phyloP scores from a whole-genome alignment of 2,888 invertebrate genomes.

The Steinernema hermaphroditum region DNA sequence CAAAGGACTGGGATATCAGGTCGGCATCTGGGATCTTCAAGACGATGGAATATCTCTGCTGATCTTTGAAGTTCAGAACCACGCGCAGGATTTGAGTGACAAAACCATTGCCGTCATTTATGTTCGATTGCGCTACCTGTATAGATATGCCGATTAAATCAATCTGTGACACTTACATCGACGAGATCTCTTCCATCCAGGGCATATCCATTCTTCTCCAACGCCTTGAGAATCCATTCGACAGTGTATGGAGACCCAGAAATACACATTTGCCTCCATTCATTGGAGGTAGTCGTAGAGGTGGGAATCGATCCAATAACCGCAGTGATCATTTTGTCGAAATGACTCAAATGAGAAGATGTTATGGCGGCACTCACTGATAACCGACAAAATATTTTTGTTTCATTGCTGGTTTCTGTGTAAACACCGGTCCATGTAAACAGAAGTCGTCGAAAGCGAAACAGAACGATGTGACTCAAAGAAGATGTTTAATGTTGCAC shows the following conservation, averaged over 20 bases:
- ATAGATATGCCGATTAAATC: not conserved
- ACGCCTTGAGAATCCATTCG: not conserved
- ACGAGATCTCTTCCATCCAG: not conserved
- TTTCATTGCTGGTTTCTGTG: no score
- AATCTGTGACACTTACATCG: not conserved
- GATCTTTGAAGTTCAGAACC: not conserved
- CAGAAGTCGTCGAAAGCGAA: no score
- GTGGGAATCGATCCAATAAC: no score
- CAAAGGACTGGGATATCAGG: not conserved
- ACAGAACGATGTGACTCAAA: no score
- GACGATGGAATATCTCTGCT: not conserved
- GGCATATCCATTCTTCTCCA: not conserved
- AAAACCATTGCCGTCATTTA: conserved; percentile 14
- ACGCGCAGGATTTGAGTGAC: conserved; percentile 4
- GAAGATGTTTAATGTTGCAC: no score
- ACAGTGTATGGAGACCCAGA: not conserved
- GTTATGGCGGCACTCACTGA: no score
- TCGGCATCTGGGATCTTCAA: not conserved
- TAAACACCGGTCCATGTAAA: no score
- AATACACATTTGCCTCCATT: no score
- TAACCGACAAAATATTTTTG: no score
- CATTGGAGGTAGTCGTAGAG: no score
- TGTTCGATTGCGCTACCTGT: not conserved
- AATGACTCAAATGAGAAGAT: no score
- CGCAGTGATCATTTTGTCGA: no score